phyloP scores from a whole-genome alignment of 2,888 invertebrate genomes.

The Acleris holmiana region DNA sequence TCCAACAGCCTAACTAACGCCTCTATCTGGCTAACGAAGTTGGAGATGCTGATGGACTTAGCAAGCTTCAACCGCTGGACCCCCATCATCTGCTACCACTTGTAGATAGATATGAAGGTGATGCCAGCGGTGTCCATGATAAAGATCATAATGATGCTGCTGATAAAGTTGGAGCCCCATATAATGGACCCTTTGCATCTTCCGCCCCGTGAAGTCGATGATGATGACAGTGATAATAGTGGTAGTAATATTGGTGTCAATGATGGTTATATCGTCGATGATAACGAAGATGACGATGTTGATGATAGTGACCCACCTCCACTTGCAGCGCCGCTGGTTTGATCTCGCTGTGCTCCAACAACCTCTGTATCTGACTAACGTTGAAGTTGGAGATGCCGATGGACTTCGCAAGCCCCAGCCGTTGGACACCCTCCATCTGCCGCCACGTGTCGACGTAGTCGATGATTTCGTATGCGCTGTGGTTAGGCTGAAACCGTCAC shows the following conservation, averaged over 20 bases:
- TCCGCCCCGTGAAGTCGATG: not conserved
- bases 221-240: not conserved
- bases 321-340: constrained; percentile 86
- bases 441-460: constrained; percentile 90
- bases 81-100: constrained; percentile 90
- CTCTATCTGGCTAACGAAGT: constrained; percentile 89
- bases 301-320: constrained; percentile 54
- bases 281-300: not conserved
- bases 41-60: constrained; percentile 88
- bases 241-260: not conserved
- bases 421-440: constrained; percentile 88
- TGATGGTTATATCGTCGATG: not conserved
- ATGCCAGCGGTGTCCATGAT: too few species aligned
- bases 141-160: too few species aligned
- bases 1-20: constrained; percentile 86
- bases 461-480: constrained; percentile 69
- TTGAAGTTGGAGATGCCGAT: constrained; percentile 91
- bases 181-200: too few species aligned
- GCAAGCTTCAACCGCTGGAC: constrained; percentile 86
- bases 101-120: constrained; percentile 55
- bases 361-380: constrained; percentile 86
- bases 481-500: constrained; percentile 50
- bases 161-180: too few species aligned
- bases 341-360: constrained; percentile 84
- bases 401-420: constrained; percentile 86